Conservation (phyloP, 2,113 vertebrate genomes). For the Helogale parvula region DNA sequence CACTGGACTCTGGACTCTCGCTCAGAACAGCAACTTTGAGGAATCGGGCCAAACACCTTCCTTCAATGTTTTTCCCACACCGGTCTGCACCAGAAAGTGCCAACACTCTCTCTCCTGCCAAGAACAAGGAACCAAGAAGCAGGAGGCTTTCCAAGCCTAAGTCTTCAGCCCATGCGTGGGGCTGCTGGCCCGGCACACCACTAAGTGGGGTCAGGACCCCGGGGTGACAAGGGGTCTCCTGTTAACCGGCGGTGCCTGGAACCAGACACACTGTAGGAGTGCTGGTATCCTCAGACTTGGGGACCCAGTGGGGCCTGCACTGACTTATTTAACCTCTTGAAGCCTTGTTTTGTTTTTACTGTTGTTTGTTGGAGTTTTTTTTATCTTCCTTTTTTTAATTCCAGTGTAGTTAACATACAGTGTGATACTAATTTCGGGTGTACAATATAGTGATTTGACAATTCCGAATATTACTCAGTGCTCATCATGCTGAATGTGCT, state of each 20-base stretch:
- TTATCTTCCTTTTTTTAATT: not conserved
- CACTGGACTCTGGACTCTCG: not conserved
- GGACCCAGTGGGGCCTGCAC: not conserved
- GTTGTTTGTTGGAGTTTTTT: not conserved
- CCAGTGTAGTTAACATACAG: not conserved
- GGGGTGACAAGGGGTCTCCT: not conserved
- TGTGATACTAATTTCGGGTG: not conserved
- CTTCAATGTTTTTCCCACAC: accelerated
- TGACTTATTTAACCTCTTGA: not conserved
- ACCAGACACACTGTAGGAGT: too few relatives aligned
- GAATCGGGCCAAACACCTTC: not conserved
- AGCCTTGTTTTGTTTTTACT: not conserved
- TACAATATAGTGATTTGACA: not conserved
- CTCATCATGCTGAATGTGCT: not conserved
- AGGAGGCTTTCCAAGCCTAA: not conserved
- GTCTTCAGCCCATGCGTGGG: not conserved
- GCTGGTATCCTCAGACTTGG: not conserved
- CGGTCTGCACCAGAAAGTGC: not conserved
- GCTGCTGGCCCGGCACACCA: accelerated
- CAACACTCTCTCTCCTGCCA: not conserved
- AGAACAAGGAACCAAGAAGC: not conserved
- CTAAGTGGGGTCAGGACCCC: not conserved
- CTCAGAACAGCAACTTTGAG: not conserved
- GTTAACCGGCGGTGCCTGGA: accelerated
- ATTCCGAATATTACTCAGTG: not conserved